Evolutionary conservation across 2,113 vertebrate genomes (phyloP).

Genomic region (Melanocharis versteri): DNA sequence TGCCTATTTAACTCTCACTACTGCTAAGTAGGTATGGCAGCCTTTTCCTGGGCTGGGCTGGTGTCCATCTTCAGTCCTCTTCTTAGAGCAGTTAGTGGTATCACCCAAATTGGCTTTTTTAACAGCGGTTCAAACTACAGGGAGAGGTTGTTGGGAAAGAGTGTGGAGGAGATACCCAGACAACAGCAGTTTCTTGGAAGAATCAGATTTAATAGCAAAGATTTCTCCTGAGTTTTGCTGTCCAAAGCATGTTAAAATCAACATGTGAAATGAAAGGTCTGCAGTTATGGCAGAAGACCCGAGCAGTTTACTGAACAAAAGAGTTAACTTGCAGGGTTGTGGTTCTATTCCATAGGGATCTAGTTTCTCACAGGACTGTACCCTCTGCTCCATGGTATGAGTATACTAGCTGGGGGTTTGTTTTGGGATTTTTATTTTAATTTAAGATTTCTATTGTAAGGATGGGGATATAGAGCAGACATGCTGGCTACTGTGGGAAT

Average conservation of each 20-base stretch:
- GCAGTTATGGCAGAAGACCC: neutral
- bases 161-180: fast-evolving
- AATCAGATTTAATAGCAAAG: neutral
- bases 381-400: neutral
- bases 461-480: neutral
- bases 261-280: neutral
- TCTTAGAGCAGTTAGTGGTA: neutral
- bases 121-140: neutral
- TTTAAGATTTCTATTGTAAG: neutral
- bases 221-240: neutral
- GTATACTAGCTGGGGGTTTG: neutral
- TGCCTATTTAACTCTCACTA: neutral
- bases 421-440: neutral
- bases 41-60: neutral
- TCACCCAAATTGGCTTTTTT: neutral
- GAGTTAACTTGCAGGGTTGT: neutral
- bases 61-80: fast-evolving
- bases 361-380: neutral
- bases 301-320: neutral
- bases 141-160: neutral
- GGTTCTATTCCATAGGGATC: neutral
- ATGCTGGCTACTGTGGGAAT: neutral
- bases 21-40: fast-evolving
- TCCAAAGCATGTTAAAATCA: neutral
- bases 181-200: neutral